Percentiles rank a stretch among this genome's conserved stretches.
Conservation (phyloP, 2,797 vertebrate genomes). For the Myotis findleyi region DNA sequence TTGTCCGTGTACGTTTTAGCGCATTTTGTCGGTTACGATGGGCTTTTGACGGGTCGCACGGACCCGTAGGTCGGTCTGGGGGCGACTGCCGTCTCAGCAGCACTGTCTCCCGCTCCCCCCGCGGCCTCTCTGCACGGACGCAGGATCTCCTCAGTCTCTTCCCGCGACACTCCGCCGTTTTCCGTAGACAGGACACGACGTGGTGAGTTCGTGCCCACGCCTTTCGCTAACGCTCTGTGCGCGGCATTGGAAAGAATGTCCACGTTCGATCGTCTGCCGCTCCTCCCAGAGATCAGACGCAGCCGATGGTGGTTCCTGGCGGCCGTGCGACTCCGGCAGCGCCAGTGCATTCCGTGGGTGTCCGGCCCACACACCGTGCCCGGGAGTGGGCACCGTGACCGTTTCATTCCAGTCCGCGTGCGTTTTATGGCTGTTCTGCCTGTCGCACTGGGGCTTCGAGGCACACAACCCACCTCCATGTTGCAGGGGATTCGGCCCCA, state of each 20-base stretch:
- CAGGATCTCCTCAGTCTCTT: neutral
- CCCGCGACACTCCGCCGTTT: neutral
- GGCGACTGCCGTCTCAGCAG: too few relatives aligned
- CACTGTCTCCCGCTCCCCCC: neutral
- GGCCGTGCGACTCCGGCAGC: too few relatives aligned
- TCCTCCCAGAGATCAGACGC: too few relatives aligned
- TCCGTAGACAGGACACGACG: neutral
- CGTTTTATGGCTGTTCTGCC: rapidly evolving
- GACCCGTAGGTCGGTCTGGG: too few relatives aligned
- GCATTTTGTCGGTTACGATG: neutral
- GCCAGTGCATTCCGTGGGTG: too few relatives aligned
- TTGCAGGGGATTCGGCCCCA: rapidly evolving
- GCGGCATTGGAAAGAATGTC: neutral
- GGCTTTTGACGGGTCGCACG: neutral
- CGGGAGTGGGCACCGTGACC: rapidly evolving
- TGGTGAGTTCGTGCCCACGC: neutral
- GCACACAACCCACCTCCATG: rapidly evolving
- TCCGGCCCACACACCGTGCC: neutral
- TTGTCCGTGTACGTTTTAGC: neutral
- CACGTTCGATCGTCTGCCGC: neutral
- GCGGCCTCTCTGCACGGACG: neutral
- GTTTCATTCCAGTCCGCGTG: rapidly evolving
- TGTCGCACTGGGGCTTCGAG: neutral
- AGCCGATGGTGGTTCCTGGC: too few relatives aligned
- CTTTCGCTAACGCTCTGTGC: neutral